These are phyloP conservation scores for Malurus alboscapulatus DNA, from an alignment of 2,113 vertebrate genomes.

Conservation along the genomic window DNA sequence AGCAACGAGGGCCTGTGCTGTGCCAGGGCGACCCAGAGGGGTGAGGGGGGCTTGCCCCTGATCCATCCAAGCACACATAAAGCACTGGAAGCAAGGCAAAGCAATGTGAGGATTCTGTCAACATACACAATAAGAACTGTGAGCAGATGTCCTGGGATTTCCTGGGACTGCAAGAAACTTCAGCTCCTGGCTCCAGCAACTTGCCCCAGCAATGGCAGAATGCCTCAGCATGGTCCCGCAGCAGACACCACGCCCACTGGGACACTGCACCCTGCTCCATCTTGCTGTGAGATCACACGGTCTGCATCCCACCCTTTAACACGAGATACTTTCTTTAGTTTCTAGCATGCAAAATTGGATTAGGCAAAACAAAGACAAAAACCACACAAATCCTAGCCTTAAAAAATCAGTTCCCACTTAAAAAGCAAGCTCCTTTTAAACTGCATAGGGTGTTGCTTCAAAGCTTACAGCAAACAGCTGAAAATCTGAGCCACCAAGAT, in stretches of 20 bases:
- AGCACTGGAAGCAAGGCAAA: not conserved
- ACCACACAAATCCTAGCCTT: not conserved
- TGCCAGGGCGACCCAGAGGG: fast-evolving
- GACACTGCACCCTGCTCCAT: not conserved
- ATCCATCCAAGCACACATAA: not conserved
- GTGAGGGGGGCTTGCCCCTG: not conserved
- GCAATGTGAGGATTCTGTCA: not conserved
- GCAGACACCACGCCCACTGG: not conserved
- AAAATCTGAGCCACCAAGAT: not conserved
- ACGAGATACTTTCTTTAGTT: fast-evolving
- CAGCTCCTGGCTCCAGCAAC: not conserved
- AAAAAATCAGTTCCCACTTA: not conserved
- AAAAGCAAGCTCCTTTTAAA: not conserved
- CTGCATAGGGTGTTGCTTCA: not conserved
- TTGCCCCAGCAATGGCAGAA: not conserved
- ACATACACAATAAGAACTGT: not conserved
- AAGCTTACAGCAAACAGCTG: not conserved
- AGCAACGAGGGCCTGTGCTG: fast-evolving
- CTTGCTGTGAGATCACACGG: not conserved
- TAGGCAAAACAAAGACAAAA: not conserved
- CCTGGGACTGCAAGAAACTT: not conserved
- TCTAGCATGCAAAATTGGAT: not conserved
- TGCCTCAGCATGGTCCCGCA: not conserved
- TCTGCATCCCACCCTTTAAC: not conserved
- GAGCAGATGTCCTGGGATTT: not conserved